phyloP scores from a whole-genome alignment of 2,113 vertebrate genomes.

The Nansenia antarctica region DNA sequence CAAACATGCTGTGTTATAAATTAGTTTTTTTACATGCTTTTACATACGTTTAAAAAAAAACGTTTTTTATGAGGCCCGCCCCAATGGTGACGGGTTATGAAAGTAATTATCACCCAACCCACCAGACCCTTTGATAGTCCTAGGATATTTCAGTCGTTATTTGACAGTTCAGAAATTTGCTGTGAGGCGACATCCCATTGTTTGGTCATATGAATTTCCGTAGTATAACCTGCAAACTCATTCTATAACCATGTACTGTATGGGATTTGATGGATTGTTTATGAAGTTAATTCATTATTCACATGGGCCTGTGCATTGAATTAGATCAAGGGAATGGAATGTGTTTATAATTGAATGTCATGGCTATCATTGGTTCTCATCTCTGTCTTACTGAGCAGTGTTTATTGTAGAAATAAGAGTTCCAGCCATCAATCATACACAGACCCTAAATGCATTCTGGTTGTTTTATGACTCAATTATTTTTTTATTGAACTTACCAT shows the following conservation, averaged over 20 bases:
- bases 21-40: neutral
- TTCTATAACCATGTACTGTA: neutral
- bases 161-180: neutral
- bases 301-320: neutral
- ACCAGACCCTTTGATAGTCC: neutral
- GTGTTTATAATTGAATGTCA: neutral
- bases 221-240: neutral
- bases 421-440: neutral
- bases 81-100: neutral
- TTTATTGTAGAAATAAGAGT: neutral
- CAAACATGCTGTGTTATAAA: neutral
- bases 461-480: conserved; percentile 17
- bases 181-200: too few relatives aligned
- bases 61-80: neutral
- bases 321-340: neutral
- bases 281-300: neutral
- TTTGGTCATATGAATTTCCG: neutral
- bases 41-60: neutral
- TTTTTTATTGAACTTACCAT: neutral
- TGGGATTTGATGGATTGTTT: neutral
- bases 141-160: neutral
- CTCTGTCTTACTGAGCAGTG: neutral
- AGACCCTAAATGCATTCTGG: conserved; percentile 5
- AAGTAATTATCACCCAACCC: neutral
- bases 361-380: neutral